Evolutionary conservation across 2,888 invertebrate species (phyloP), one percentile per base, ranked within the genome.

Genomic region (Drosophila suboccidentalis): DNA sequence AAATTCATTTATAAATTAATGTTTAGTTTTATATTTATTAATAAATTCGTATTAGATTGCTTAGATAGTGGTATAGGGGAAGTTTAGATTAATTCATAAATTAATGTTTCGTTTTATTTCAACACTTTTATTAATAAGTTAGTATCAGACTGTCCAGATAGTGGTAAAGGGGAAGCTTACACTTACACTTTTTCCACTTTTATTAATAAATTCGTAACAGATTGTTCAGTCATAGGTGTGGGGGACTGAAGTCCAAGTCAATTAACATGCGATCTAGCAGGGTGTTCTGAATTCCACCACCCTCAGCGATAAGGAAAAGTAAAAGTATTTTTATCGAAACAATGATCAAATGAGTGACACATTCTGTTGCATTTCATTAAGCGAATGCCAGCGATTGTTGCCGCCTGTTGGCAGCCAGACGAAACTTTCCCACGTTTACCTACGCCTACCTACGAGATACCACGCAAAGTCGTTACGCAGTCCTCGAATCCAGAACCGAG

Each of bases 341-440:
- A 59, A 41, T 67, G 65, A 86, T 80, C 80, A 68, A 51, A 50
- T 44, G 32, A 50, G 54, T 69, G 69, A 38, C 76, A 72, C 75
- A 77, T 75, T 87, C 68, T 58, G 80, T 69, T 84, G 88, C 84
- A 88, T 86, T 88, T 88, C 86, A 84, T 84, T 88, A 88, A 69
- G 58, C 75, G 62, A 69, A 68, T 75, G 73, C 63, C 68, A 73
- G 39, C 57, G 59, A 63, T 58, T 69, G 71, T 50, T 57, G 75
- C 75, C 78, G 65, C 82, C 79, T 63, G 57, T 49, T 77, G 82
- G 74, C 77, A 54, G 38, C 65, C 34, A 62, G 1, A 26, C 26
- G 26, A 6, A 67, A 75, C 41, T 85, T 85, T 88, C 84, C 88
- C 84, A 85, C 84, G 84, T 82, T 87, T 67, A 47, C 54, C 79